phyloP scores from a whole-genome alignment of 2,113 vertebrate genomes.

The Chamaetylas fuelleborni region DNA sequence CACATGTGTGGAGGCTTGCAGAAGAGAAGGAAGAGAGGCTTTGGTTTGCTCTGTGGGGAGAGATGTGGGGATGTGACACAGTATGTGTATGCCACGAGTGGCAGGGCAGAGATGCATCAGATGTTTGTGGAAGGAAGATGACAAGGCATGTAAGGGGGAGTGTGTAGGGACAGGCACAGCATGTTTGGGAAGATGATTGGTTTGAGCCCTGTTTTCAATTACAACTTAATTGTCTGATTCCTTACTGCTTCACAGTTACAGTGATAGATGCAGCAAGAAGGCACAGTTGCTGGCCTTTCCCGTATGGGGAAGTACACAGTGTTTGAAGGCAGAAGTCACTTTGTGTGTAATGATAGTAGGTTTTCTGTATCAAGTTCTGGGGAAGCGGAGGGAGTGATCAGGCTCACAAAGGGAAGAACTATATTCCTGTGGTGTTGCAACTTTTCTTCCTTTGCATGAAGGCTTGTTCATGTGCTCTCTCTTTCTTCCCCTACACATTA shows the following conservation, averaged over 20 bases:
- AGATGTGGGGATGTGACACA: not conserved
- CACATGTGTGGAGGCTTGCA: not conserved
- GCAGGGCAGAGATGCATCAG: not conserved
- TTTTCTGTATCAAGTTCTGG: not conserved
- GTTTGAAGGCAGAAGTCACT: not conserved
- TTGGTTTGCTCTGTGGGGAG: not conserved
- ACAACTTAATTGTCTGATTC: not conserved
- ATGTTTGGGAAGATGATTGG: not conserved
- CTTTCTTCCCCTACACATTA: not conserved
- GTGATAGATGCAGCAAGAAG: not conserved
- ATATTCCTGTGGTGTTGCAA: not conserved
- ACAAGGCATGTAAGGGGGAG: not conserved
- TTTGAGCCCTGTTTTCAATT: not conserved
- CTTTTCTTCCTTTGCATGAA: not conserved
- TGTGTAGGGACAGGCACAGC: not conserved
- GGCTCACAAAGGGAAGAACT: not conserved
- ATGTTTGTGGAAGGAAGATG: not conserved
- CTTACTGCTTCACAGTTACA: not conserved
- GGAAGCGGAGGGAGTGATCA: accelerated
- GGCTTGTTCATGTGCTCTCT: not conserved
- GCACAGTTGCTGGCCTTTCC: not conserved
- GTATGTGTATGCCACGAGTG: accelerated
- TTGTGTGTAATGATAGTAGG: not conserved
- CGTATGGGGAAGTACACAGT: accelerated
- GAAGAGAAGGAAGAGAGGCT: not conserved